A percentile compares a stretch with the other conserved stretches of the same genome.
Conservation (phyloP, 2,888 invertebrate species). For the Philereme transversata region DNA sequence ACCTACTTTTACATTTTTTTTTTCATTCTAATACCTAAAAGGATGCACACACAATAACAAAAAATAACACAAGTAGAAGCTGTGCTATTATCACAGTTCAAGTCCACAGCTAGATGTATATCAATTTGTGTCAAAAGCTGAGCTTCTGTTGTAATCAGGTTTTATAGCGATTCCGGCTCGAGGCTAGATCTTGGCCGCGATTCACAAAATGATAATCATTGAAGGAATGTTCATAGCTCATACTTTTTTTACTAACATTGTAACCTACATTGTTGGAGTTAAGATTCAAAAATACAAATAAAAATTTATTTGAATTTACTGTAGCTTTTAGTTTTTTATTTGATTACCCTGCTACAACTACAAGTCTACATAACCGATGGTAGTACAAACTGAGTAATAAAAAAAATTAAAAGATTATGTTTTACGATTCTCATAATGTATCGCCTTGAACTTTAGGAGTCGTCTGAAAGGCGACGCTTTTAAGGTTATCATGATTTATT, state of each 20-base stretch:
- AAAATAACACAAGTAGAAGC: too few relatives aligned
- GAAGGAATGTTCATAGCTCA: constrained; percentile 36
- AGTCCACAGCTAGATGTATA: constrained; percentile 27
- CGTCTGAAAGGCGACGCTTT: constrained; percentile 70
- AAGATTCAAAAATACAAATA: too few relatives aligned
- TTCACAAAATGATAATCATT: constrained; percentile 38
- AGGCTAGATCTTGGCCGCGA: constrained; percentile 44
- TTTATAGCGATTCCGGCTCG: constrained; percentile 39
- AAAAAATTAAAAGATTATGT: constrained; percentile 35
- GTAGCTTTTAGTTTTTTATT: constrained; percentile 8
- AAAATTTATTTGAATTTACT: not conserved
- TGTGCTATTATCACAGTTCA: too few relatives aligned
- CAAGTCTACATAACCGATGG: not conserved
- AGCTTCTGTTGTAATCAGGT: constrained; percentile 34
- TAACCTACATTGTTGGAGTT: not conserved
- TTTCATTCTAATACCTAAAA: too few relatives aligned
- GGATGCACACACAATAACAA: too few relatives aligned
- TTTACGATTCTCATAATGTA: constrained; percentile 46
- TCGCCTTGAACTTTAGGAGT: constrained; percentile 64
- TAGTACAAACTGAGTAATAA: constrained; percentile 18
- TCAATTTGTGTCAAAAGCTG: constrained; percentile 32
- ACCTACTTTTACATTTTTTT: too few relatives aligned
- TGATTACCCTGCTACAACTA: not conserved
- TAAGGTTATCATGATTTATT: constrained; percentile 76
- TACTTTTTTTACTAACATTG: constrained; percentile 22